Conservation (phyloP, 2,888 invertebrate species). For the Agrotis puta region DNA sequence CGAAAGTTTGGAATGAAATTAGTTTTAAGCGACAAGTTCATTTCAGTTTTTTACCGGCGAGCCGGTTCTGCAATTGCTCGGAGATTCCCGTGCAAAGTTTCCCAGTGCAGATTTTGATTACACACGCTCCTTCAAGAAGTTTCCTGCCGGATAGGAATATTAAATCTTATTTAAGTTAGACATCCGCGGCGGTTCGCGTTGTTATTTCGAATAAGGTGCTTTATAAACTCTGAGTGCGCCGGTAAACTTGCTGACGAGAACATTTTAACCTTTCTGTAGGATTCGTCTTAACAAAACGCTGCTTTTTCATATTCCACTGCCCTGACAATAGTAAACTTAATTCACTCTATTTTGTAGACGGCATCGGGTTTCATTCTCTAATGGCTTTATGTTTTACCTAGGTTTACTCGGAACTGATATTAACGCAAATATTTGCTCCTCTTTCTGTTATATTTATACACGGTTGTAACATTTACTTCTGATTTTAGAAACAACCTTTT, state of each 20-base stretch:
- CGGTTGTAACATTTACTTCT: constrained; percentile 71
- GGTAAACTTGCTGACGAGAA: constrained; percentile 76
- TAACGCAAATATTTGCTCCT: constrained; percentile 61
- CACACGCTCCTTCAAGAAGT: constrained; percentile 89
- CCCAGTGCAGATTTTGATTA: constrained; percentile 90
- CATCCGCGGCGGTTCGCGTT: constrained; percentile 87
- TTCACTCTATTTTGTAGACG: constrained; percentile 64
- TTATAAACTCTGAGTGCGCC: constrained; percentile 82
- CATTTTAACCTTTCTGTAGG: constrained; percentile 80
- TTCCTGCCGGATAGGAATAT: constrained; percentile 89
- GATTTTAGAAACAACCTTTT: constrained; percentile 78
- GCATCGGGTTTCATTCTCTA: constrained; percentile 72
- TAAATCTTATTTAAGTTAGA: constrained; percentile 91
- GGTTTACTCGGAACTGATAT: constrained; percentile 57
- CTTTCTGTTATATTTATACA: constrained; percentile 68
- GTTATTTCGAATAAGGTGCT: constrained; percentile 90
- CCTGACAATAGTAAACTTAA: constrained; percentile 70
- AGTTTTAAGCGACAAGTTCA: constrained; percentile 90
- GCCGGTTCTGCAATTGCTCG: constrained; percentile 86
- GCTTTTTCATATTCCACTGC: constrained; percentile 70
- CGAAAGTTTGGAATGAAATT: constrained; percentile 89
- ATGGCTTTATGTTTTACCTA: constrained; percentile 70
- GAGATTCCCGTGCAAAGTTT: constrained; percentile 87
- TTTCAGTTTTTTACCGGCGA: constrained; percentile 87
- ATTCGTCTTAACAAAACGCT: constrained; percentile 72